These are phyloP conservation scores for Toxotes chatareus DNA, from an alignment of 2,113 vertebrate genomes.

Conservation along the genomic window DNA sequence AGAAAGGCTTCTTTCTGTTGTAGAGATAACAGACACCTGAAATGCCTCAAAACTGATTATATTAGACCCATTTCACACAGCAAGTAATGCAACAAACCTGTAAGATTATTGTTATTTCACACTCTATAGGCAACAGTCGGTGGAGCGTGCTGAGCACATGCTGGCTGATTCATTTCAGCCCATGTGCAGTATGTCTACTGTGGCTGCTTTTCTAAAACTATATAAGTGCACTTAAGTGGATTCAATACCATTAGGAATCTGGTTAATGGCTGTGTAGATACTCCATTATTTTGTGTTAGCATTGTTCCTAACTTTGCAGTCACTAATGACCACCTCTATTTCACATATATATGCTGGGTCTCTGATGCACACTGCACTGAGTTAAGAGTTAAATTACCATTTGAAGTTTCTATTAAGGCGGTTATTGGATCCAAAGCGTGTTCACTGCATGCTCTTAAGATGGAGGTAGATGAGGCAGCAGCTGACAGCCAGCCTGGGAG, in stretches of 20 bases:
- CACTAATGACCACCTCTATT: not conserved
- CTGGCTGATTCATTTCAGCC: not conserved
- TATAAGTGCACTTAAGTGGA: slow-evolving; percentile 36
- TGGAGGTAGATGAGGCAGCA: slow-evolving; percentile 30
- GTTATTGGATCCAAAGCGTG: not conserved
- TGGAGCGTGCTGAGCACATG: not conserved
- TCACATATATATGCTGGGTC: not conserved
- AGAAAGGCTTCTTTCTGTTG: no score
- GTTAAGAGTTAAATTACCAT: not conserved
- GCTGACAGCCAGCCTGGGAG: slow-evolving; percentile 9
- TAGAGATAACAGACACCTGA: not conserved
- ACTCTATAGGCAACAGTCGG: not conserved
- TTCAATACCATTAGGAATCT: slow-evolving; percentile 7
- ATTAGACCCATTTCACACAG: not conserved
- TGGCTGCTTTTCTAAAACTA: not conserved
- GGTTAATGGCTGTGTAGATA: slow-evolving; percentile 4
- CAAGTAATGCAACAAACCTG: not conserved
- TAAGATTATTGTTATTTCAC: not conserved
- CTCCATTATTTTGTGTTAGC: not conserved
- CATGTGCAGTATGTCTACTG: not conserved
- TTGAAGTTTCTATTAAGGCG: not conserved
- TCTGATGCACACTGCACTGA: slow-evolving; percentile 18
- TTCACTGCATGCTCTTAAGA: slow-evolving; percentile 6
- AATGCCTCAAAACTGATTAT: not conserved
- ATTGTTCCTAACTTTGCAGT: not conserved